These are phyloP conservation scores for Tolmerus cingulatus DNA, from an alignment of 2,888 invertebrate species.

Conservation along the genomic window DNA sequence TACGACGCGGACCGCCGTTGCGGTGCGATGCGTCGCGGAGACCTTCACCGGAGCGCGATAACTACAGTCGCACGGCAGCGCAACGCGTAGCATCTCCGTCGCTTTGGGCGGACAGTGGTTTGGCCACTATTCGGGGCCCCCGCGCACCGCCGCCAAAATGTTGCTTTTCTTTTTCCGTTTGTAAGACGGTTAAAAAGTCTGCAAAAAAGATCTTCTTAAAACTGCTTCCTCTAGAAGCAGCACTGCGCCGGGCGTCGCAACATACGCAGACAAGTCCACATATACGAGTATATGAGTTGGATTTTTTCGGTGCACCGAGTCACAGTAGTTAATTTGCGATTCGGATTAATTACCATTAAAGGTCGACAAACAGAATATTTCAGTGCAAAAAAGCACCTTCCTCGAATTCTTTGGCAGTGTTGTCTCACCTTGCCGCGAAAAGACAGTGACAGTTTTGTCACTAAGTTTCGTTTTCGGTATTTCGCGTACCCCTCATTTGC, in stretches of 20 bases:
- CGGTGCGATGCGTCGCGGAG: background rate
- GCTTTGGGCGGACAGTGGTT: background rate
- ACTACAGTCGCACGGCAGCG: background rate
- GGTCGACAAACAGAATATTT: background rate
- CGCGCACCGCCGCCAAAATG: background rate
- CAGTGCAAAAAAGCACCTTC: background rate
- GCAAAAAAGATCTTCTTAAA: background rate
- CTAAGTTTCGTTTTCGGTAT: background rate
- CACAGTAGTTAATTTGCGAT: background rate
- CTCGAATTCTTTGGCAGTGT: background rate
- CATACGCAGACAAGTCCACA: background rate
- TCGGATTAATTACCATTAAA: background rate
- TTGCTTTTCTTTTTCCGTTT: background rate
- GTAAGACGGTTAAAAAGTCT: background rate
- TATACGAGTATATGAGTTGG: background rate
- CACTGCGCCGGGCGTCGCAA: background rate
- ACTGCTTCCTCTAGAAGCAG: background rate
- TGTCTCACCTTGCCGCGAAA: background rate
- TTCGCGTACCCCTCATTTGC: background rate
- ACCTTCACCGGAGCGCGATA: conserved; percentile 18
- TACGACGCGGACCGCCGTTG: background rate
- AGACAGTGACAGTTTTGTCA: background rate
- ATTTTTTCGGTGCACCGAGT: background rate
- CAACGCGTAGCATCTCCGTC: background rate
- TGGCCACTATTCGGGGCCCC: background rate